These are phyloP conservation scores for Rhea americana DNA, from an alignment of 2,113 vertebrate species.

Conservation along the genomic window DNA sequence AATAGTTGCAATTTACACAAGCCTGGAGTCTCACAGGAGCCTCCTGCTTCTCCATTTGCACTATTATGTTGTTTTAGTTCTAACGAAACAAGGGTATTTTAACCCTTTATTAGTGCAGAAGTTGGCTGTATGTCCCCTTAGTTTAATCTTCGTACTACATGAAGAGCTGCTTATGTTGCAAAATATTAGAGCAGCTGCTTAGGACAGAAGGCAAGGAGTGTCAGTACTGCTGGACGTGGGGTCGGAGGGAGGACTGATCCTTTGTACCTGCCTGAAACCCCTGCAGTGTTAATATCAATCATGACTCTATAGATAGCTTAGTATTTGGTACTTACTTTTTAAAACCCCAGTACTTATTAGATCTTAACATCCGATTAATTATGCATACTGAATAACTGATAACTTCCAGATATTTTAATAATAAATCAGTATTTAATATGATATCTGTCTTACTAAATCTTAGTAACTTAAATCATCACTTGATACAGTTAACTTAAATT, in stretches of 20 bases:
- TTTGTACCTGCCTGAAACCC: not conserved
- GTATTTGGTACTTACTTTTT: not conserved
- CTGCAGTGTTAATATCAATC: not conserved
- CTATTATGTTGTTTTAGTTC: not conserved
- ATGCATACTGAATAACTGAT: not conserved
- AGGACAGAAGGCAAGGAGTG: not conserved
- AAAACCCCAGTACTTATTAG: rapidly evolving
- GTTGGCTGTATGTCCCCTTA: not conserved
- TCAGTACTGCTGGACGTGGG: not conserved
- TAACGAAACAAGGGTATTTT: not conserved
- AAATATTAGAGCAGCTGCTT: not conserved
- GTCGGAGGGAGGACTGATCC: not conserved
- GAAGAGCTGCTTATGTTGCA: not conserved
- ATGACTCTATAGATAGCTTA: not conserved
- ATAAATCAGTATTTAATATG: constrained; percentile 8
- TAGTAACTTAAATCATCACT: constrained; percentile 16
- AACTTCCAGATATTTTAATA: not conserved
- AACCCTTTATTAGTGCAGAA: not conserved
- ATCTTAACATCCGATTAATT: not conserved
- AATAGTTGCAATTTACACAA: not conserved
- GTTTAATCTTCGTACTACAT: not conserved
- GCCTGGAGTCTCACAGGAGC: not conserved
- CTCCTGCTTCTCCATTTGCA: not conserved
- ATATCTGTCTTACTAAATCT: not conserved
- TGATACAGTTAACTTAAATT: constrained; percentile 51